Conservation (phyloP, 2,797 vertebrate species). For the Setipinna tenuifilis region DNA sequence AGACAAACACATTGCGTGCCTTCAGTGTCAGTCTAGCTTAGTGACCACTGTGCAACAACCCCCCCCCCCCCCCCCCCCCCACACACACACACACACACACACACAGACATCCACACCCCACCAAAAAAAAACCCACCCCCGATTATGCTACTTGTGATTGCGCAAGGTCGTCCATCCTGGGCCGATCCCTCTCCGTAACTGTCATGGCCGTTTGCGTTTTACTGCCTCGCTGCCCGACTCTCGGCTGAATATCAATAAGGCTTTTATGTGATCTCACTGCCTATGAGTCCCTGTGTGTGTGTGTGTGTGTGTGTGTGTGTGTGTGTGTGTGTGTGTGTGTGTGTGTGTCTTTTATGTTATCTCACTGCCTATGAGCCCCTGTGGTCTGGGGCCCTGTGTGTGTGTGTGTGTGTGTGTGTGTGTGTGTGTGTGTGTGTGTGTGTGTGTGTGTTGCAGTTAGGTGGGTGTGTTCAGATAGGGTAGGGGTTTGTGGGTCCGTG, state of each 20-base stretch:
- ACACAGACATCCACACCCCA: too few species aligned
- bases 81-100: too few species aligned
- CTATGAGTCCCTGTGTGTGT: constrained; percentile 35
- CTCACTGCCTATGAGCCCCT: too few species aligned
- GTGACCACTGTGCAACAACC: background rate
- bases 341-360: too few species aligned
- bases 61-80: background rate
- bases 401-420: constrained; percentile 14
- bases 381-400: background rate
- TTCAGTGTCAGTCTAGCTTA: background rate
- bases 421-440: background rate
- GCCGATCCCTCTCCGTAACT: constrained; percentile 81
- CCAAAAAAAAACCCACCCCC: too few species aligned
- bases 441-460: too few species aligned
- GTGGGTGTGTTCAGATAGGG: constrained; percentile 48
- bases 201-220: constrained; percentile 83
- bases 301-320: too few species aligned
- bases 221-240: constrained; percentile 81
- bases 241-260: constrained; percentile 87
- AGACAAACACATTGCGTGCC: background rate
- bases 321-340: too few species aligned
- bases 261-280: constrained; percentile 87
- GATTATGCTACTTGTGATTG: constrained; percentile 73
- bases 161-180: constrained; percentile 82
- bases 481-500: constrained; percentile 40